These are phyloP conservation scores for Ochlodes sylvanus DNA, from an alignment of 2,888 invertebrate species.

Conservation along the genomic window DNA sequence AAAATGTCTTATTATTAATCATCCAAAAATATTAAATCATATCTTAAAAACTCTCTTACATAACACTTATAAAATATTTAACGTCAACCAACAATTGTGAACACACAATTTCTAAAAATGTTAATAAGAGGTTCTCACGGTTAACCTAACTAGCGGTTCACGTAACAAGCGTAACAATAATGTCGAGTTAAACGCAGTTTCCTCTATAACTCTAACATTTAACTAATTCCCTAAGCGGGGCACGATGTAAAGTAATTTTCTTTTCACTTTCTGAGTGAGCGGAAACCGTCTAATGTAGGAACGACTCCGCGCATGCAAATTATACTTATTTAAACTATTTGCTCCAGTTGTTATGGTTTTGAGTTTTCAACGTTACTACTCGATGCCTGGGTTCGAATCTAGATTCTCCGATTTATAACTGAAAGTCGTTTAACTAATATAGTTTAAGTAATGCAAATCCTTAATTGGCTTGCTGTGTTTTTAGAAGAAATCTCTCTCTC, in stretches of 20 bases:
- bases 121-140: slow-evolving; percentile 29
- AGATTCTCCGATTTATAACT: no score
- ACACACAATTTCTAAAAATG: slow-evolving; percentile 17
- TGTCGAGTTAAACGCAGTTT: slow-evolving; percentile 34
- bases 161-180: slow-evolving; percentile 33
- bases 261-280: slow-evolving; percentile 55
- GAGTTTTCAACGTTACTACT: no score
- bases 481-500: no score
- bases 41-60: neutral
- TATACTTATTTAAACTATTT: slow-evolving; percentile 1
- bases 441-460: no score
- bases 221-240: slow-evolving; percentile 49
- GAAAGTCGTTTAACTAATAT: no score
- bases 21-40: neutral
- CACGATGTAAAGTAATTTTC: slow-evolving; percentile 52
- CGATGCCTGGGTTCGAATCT: neutral
- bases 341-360: no score
- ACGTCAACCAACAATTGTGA: neutral
- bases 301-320: slow-evolving; percentile 20
- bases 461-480: no score
- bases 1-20: slow-evolving; percentile 6
- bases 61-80: neutral
- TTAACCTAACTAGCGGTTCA: slow-evolving; percentile 15
- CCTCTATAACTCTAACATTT: slow-evolving; percentile 40
- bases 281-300: slow-evolving; percentile 24